Evolutionary conservation across 2,797 vertebrate species (phyloP).

Genomic region (Ciconia nigra): DNA sequence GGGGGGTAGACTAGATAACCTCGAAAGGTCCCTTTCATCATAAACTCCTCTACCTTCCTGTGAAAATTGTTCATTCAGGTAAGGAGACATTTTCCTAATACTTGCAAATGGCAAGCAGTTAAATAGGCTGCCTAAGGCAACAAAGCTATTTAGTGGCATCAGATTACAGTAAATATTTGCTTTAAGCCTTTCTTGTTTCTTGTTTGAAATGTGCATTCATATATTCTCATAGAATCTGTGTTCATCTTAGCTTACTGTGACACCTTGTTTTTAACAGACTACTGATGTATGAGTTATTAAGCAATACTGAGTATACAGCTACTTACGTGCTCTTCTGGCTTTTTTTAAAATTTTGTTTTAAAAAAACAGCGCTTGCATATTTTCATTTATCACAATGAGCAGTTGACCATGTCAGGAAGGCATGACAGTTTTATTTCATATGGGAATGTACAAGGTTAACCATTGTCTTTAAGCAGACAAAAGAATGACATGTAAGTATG

Average conservation of each 20-base stretch:
- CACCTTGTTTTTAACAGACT: not conserved
- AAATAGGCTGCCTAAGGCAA: not conserved
- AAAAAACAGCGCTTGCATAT: not conserved
- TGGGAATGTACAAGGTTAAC: not conserved
- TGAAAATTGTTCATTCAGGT: not conserved
- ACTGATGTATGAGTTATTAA: not conserved
- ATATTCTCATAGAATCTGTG: not conserved
- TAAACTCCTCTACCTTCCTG: not conserved
- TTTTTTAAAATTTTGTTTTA: not conserved
- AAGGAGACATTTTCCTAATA: not conserved
- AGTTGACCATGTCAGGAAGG: not conserved
- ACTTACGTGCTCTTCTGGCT: fast-evolving
- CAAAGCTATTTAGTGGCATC: not conserved
- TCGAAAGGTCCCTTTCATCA: not conserved
- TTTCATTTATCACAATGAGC: not conserved
- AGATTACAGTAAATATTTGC: not conserved
- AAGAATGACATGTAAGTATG: not conserved
- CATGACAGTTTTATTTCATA: not conserved
- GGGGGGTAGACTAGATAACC: not conserved
- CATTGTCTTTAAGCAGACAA: not conserved
- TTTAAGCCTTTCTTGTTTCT: not conserved
- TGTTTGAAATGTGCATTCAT: not conserved
- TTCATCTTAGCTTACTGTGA: not conserved
- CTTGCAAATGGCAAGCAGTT: not conserved
- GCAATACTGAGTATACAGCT: not conserved